Conservation (phyloP, 2,113 vertebrate species). For the Notarius lentiginosus region DNA sequence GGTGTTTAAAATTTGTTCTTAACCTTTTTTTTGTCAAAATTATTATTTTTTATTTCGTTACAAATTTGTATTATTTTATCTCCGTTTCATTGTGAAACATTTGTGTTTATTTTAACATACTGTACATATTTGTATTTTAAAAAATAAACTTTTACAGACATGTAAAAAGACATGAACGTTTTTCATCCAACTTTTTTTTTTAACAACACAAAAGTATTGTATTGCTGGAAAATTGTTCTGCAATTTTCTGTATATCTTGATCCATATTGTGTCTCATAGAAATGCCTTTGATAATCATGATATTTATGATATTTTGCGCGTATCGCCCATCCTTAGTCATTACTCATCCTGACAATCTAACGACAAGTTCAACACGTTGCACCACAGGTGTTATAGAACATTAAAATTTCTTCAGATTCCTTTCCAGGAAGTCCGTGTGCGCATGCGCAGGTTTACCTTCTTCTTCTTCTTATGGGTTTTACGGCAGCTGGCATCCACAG, state of each 20-base stretch:
- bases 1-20: background rate
- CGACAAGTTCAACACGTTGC: background rate
- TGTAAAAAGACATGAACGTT: background rate
- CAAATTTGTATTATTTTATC: background rate
- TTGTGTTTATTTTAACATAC: background rate
- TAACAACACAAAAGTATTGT: background rate
- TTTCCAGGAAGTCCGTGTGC: background rate
- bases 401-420: background rate
- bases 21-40: background rate
- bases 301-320: background rate
- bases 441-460: background rate
- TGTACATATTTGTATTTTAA: background rate
- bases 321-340: background rate
- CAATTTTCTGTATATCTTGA: background rate
- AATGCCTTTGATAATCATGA: background rate
- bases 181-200: too few relatives aligned
- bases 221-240: background rate
- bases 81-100: background rate
- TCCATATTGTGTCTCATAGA: background rate
- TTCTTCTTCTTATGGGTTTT: too few relatives aligned
- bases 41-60: too few relatives aligned
- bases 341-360: background rate
- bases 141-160: background rate
- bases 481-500: too few relatives aligned
- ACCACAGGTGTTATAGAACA: background rate